A percentile compares a stretch with the other conserved stretches of the same genome.
Conservation (phyloP, 2,797 vertebrate species). For the Lagodon rhomboides region DNA sequence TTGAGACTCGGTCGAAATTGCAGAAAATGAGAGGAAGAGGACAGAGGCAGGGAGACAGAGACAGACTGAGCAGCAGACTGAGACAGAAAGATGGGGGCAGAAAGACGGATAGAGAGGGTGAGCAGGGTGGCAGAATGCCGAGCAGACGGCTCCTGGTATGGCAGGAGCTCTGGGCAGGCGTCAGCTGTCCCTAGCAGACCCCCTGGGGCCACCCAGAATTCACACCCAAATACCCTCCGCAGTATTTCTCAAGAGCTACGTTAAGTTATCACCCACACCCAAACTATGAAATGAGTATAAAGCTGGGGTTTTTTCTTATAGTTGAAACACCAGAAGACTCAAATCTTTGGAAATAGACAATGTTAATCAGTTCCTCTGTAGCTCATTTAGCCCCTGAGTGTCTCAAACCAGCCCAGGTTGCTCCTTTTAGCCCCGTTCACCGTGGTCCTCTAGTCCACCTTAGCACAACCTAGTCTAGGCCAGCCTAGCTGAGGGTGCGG, state of each 20-base stretch:
- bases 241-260: conserved; percentile 59
- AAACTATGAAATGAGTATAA: conserved; percentile 57
- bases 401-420: conserved; percentile 25
- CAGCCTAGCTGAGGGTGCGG: conserved; percentile 61
- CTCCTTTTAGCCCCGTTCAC: conserved; percentile 25
- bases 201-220: conserved; percentile 76
- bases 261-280: conserved; percentile 67
- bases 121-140: conserved; percentile 79
- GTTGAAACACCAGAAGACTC: conserved; percentile 28
- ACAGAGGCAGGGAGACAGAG: conserved; percentile 53
- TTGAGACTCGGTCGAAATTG: conserved; percentile 31
- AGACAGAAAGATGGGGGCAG: conserved; percentile 70
- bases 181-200: conserved; percentile 83
- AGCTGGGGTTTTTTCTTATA: not conserved
- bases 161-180: conserved; percentile 79
- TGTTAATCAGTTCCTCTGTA: conserved; percentile 7
- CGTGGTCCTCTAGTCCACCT: conserved; percentile 21
- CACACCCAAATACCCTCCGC: conserved; percentile 74
- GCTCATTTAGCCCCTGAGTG: conserved; percentile 17
- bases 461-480: conserved; percentile 53
- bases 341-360: conserved; percentile 7
- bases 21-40: conserved; percentile 50
- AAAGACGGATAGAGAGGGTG: conserved; percentile 75
- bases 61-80: conserved; percentile 78
- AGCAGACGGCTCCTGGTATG: conserved; percentile 82